Conservation (phyloP, 2,797 vertebrate species). For the Spea hammondii region DNA sequence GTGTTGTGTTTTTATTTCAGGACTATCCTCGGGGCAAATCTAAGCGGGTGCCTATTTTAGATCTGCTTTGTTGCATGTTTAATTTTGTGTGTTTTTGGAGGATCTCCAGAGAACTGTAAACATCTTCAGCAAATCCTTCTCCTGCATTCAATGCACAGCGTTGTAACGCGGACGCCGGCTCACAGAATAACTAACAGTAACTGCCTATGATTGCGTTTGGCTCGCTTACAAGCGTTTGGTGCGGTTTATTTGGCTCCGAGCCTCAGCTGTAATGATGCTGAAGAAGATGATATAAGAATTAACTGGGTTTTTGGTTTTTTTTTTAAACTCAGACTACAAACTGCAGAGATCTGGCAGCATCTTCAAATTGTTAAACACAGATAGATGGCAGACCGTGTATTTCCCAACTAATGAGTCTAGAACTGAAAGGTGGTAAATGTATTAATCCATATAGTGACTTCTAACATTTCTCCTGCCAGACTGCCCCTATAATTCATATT, state of each 20-base stretch:
- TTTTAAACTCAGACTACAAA: conserved; percentile 6
- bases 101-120: conserved; percentile 48
- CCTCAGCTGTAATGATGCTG: conserved; percentile 43
- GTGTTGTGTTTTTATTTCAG: conserved; percentile 30
- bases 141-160: conserved; percentile 35
- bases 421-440: too few relatives aligned
- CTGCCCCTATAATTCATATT: too few relatives aligned
- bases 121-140: conserved; percentile 44
- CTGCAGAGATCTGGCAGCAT: conserved; percentile 17
- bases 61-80: conserved; percentile 22
- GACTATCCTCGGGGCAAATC: conserved; percentile 12
- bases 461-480: too few relatives aligned
- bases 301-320: conserved; percentile 41
- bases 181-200: conserved; percentile 49
- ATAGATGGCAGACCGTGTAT: background rate
- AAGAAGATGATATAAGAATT: conserved; percentile 40
- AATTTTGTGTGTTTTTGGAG: conserved; percentile 40
- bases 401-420: background rate
- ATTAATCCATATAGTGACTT: too few relatives aligned
- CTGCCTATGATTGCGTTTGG: conserved; percentile 52
- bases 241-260: conserved; percentile 42
- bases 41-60: conserved; percentile 33
- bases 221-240: conserved; percentile 38
- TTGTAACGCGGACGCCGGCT: conserved; percentile 37
- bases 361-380: background rate